Percentiles rank a stretch among this genome's conserved stretches.
Conservation (phyloP, 2,113 vertebrate genomes). For the Tragelaphus buxtoni region DNA sequence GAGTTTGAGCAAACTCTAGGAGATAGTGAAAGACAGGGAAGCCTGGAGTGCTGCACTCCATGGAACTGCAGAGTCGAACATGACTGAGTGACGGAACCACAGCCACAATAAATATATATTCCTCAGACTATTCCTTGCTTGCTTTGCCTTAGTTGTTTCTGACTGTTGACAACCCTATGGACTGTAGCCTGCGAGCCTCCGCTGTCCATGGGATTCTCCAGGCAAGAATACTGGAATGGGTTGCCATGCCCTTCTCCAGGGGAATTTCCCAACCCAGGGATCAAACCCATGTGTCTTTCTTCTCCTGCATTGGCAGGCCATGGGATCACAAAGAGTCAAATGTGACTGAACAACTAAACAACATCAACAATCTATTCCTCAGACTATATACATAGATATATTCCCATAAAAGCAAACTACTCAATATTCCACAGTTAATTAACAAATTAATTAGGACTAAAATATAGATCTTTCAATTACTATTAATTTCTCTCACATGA, state of each 20-base stretch:
- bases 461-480: neutral
- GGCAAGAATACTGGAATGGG: neutral
- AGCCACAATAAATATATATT: neutral
- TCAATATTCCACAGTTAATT: neutral
- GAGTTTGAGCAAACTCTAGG: fast-evolving
- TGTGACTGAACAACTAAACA: neutral
- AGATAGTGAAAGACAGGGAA: neutral
- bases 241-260: neutral
- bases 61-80: neutral
- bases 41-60: neutral
- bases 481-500: neutral
- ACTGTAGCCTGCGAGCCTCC: neutral
- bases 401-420: neutral
- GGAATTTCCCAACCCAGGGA: neutral
- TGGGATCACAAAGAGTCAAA: neutral
- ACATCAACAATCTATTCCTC: neutral
- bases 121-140: neutral
- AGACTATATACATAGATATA: neutral
- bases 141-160: neutral
- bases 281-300: neutral
- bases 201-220: neutral
- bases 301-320: neutral
- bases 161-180: neutral
- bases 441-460: neutral
- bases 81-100: neutral